Evolutionary conservation across 2,797 vertebrate species (phyloP), one percentile per base, ranked within the genome.

Genomic region (Cheirogaleus major): DNA sequence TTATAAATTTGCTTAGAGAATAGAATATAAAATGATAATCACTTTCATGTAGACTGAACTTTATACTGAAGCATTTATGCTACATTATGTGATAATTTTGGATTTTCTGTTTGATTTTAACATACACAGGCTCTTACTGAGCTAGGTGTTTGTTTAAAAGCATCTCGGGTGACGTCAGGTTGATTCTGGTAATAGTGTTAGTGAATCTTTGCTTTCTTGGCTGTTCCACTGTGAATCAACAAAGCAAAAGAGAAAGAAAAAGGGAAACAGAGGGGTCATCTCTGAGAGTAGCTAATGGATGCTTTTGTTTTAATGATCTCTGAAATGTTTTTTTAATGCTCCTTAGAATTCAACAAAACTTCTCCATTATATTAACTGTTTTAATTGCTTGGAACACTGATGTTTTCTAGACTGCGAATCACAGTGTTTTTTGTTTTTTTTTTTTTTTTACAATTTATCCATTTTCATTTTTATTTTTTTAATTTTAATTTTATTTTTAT

Each of bases 241-340:
- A 93, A 73, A 93, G 30, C 2, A 38, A 72, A 48, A 52, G 30
- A 86, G 27, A 84, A 61, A 43, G 32, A 35, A 83, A 85, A 45
- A 57, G 50, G 10, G 11, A 61, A 55, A 59, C 17, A 30, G 45
- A 82, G 45, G 43, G 69, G 79, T 87, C 73, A 55, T 55, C 30
- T 91, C 30, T 91, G 75, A 80, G 45, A 81, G 86, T 81, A 86
- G 75, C 50, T 94, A 96, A 95, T 81, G 81, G 69, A 67, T 89
- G 18, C 43, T 97, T 96, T 92, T 55, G 55, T 52, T 78, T 96
- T 97, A 93, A 91, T 96, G 86, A 93, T 89, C 48, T 91, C 87
- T 96, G 76, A 97, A 97, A 93, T 96, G 86, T 92, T 75, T 90
- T 95, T 90, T 95, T 84, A 96, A 85, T 81, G 70, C 23, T 81